Conservation (phyloP, 1,140 invertebrate species). For the Cyclargus thomasi region DNA sequence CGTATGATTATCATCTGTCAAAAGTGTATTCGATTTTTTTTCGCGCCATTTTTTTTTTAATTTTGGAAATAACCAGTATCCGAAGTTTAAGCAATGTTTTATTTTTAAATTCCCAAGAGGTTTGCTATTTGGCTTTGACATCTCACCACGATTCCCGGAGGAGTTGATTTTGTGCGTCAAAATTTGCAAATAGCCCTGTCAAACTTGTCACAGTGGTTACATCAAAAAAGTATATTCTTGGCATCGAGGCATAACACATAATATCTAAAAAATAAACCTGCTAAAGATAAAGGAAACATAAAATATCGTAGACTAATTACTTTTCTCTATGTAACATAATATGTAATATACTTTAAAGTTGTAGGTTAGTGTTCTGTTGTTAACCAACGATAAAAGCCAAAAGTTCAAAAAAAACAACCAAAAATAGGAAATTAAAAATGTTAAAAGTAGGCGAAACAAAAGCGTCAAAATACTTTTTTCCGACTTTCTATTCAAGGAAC, state of each 20-base stretch:
- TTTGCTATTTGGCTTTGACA: constrained; percentile 4
- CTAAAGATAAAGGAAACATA: no score
- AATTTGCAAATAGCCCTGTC: background rate
- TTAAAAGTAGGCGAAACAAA: background rate
- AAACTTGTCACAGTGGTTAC: background rate
- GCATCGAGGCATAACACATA: no score
- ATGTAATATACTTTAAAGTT: no score
- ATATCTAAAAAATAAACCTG: no score
- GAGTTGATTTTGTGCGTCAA: background rate
- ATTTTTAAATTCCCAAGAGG: background rate
- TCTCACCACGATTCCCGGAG: background rate
- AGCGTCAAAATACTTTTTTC: background rate
- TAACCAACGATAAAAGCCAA: no score
- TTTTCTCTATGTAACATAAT: no score
- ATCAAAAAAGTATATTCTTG: background rate
- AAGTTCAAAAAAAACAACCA: no score
- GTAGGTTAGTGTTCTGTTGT: no score
- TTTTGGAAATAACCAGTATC: background rate
- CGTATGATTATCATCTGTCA: constrained; percentile 20
- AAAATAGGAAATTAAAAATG: background rate
- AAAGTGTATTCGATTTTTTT: constrained; percentile 7
- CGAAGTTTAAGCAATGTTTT: background rate
- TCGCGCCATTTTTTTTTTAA: no score
- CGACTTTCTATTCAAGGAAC: background rate
- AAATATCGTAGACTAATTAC: no score